Evolutionary conservation across 2,888 invertebrate species (phyloP), one percentile per base, ranked within the genome.

Genomic region (Podabrus alpinus): DNA sequence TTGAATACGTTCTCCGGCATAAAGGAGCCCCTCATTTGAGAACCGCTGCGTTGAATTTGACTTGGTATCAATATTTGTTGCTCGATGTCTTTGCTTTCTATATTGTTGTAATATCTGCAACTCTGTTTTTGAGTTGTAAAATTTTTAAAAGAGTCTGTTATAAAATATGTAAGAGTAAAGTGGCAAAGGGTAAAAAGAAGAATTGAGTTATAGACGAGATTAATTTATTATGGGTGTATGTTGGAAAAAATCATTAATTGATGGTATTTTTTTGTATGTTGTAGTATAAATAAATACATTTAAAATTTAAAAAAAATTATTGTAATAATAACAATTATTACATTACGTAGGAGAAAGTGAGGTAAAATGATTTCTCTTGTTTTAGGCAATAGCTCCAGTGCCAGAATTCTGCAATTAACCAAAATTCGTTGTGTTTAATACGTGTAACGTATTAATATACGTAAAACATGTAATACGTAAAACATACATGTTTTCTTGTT

Each of bases 1-100:
- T 82, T 0, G 83, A 85, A 72, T 84, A 84, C 73, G 83, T 85
- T 7, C 79, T 84, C 11, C 77, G 82, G 16, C 80, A 83, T 74
- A 80, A 81, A 61, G 85, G 85, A 7, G 84, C 85, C 1, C 74
- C 77, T n/a, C 84, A 85, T 79, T 79, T 85, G 64, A 79, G 80
- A 68, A 80, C 82, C 5, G 81, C 80, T 7, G 83, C 80, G 2
- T 61, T 82, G 19, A 76, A 81, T 70, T 74, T 85, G 21, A 70
- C 74, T 7, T 82, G 82, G 82, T 84, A 82, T 66, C 79, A 84
- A 72, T 83, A 82, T 77, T 76, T 81, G 7, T 69, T 82, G n/a
- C 19, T 85, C 19, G 85, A 85, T 78, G 81, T 85, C 1, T 16
- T 69, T 11, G 66, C 59, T 3, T 45, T 76, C 59, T 68, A 80